Evolutionary conservation across 2,888 invertebrate genomes (phyloP), one percentile per base, ranked within the genome.

Genomic region (Podotricha telesiphe): DNA sequence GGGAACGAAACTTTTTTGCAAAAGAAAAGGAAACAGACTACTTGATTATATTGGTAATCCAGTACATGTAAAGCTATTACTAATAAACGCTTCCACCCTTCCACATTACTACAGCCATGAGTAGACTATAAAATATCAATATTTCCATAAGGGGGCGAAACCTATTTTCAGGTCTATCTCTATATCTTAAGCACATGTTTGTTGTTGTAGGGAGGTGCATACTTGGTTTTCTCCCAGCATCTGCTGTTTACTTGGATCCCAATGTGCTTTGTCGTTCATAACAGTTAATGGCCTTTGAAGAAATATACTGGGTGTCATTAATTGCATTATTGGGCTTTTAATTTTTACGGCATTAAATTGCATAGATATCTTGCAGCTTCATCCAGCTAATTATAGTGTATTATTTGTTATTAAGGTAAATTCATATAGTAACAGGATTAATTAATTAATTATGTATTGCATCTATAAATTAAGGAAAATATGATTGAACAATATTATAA

Each of bases 141-240:
- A 92, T 90, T 89, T 91, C n/a, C 88, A 90, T 86, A 86, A 82
- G 79, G 86, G 82, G 86, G 84, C 77, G 81, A 86, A 6, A n/a
- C 82, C 80, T 85, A 83, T 84, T 86, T 81, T 78, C 70, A 91
- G 92, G 92, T 78, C 82, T 88, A 91, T 92, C 93, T 77, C 74
- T 73, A 74, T n/a, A 79, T 83, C 87, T 90, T 89, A 92, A 92
- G 93, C 90, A 92, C 91, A 91, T 91, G 91, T 92, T 89, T 88
- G 84, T 89, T 88, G 85, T 82, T 84, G 77, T 74, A 77, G 58
- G 79, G 76, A 80, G 79, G 55, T 65, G 69, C 81, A 80, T 79
- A 76, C 78, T 82, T 81, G 78, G 83, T 71, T 80, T 83, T 82
- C 80, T 76, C 28, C 68, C 83, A 79, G 82, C 89, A 90, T 88